A percentile compares a stretch with the other conserved stretches of the same genome.
These are phyloP conservation scores for Megamerina dolium DNA, from an alignment of 2,888 invertebrate species.

Conservation along the genomic window DNA sequence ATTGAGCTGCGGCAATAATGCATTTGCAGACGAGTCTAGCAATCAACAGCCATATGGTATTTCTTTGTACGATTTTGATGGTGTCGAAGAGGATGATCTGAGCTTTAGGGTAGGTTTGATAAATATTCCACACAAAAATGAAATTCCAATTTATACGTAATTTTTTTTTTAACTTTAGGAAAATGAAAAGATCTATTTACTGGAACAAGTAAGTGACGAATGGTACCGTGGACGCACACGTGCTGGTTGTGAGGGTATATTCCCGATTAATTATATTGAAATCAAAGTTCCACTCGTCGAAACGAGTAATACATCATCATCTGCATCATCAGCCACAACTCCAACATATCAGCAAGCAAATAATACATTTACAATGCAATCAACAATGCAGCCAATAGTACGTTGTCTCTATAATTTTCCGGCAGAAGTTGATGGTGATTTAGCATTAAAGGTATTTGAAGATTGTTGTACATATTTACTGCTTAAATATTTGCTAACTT, in stretches of 20 bases:
- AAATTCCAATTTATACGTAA: neutral
- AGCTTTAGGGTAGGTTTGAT: constrained; percentile 63
- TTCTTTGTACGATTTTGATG: constrained; percentile 72
- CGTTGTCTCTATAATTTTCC: constrained; percentile 70
- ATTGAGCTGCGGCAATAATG: constrained; percentile 25
- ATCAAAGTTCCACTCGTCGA: constrained; percentile 63
- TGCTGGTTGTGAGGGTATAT: constrained; percentile 67
- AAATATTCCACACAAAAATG: neutral
- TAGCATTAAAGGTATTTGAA: constrained; percentile 55
- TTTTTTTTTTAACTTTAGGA: constrained; percentile 54
- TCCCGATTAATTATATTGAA: constrained; percentile 75
- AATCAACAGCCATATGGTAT: constrained; percentile 59
- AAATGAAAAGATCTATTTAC: constrained; percentile 65
- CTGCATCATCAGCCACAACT: constrained; percentile 12
- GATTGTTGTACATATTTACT: no score
- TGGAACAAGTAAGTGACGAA: constrained; percentile 66
- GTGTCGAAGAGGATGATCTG: constrained; percentile 71
- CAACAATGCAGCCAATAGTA: constrained; percentile 33
- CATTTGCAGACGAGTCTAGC: constrained; percentile 19
- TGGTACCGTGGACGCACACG: constrained; percentile 73
- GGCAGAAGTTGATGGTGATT: constrained; percentile 57
- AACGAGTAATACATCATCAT: constrained; percentile 20
- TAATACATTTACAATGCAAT: constrained; percentile 6
- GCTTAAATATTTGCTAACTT: neutral
- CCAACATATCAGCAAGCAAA: constrained; percentile 10